phyloP scores from a whole-genome alignment of 2,113 vertebrate species.

The Equus przewalskii region DNA sequence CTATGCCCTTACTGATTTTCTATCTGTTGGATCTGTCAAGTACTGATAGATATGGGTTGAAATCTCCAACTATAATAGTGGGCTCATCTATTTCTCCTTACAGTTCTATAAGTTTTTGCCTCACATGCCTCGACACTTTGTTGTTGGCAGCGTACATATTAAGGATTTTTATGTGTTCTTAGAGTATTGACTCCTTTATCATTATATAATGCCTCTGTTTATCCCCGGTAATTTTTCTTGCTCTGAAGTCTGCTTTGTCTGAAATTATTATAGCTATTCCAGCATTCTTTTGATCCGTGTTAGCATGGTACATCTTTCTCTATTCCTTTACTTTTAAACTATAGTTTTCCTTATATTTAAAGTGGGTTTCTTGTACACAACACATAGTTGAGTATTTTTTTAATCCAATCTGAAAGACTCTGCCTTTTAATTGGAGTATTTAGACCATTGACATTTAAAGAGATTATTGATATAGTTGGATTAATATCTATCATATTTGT shows the following conservation, averaged over 20 bases:
- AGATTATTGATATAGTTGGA: not conserved
- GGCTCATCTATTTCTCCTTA: not conserved
- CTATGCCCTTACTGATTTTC: not conserved
- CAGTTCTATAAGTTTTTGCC: not conserved
- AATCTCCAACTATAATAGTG: constrained; percentile 8
- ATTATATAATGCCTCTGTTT: not conserved
- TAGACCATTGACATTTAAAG: not conserved
- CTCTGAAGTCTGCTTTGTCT: not conserved
- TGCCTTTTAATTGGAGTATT: not conserved
- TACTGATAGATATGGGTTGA: not conserved
- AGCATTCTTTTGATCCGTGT: not conserved
- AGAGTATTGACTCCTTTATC: not conserved
- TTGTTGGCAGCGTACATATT: not conserved
- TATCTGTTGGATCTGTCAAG: not conserved
- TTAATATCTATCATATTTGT: not conserved
- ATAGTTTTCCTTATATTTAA: not conserved
- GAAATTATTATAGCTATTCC: not conserved
- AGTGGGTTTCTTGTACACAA: not conserved
- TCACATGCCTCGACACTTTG: not conserved
- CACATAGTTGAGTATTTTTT: not conserved
- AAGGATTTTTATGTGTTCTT: not conserved
- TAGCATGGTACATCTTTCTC: not conserved
- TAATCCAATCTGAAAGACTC: not conserved
- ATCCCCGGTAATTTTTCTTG: not conserved
- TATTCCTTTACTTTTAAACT: not conserved